Conservation (phyloP, 2,797 vertebrate genomes). For the Epinephelus coioides region DNA sequence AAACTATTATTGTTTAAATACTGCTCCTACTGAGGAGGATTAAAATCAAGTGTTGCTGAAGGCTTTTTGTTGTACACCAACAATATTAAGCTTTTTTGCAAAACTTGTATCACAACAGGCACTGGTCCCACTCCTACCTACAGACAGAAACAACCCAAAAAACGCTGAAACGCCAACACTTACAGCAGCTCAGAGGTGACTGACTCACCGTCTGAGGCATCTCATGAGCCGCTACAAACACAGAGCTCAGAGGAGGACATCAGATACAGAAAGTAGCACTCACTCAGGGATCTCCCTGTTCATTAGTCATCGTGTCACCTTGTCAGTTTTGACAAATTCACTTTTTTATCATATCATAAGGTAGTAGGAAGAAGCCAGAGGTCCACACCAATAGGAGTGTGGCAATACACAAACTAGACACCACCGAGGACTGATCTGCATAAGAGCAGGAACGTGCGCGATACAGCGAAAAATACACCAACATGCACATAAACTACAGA, state of each 20-base stretch:
- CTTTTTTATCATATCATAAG: background rate
- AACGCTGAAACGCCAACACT: background rate
- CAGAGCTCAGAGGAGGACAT: constrained; percentile 17
- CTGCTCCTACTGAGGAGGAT: background rate
- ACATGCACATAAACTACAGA: constrained; percentile 21
- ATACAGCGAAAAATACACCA: constrained; percentile 22
- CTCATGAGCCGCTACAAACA: background rate
- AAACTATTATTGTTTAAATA: constrained; percentile 3
- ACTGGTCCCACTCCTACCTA: background rate
- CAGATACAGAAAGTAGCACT: constrained; percentile 22
- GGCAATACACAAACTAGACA: constrained; percentile 10
- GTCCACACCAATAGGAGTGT: background rate
- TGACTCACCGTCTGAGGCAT: constrained; percentile 14
- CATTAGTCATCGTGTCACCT: background rate
- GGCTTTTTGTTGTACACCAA: background rate
- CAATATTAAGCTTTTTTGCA: constrained; percentile 3
- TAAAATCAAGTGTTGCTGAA: constrained; percentile 4
- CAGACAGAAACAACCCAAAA: constrained; percentile 22
- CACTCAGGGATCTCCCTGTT: constrained; percentile 29
- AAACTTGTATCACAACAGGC: background rate
- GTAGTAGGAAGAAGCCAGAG: constrained; percentile 33
- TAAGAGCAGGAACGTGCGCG: background rate
- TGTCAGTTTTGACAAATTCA: constrained; percentile 1
- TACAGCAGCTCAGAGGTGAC: constrained; percentile 35
- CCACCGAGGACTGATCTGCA: constrained; percentile 6